Conservation (phyloP, 2,888 invertebrate genomes). For the Esperia sulphurella region DNA sequence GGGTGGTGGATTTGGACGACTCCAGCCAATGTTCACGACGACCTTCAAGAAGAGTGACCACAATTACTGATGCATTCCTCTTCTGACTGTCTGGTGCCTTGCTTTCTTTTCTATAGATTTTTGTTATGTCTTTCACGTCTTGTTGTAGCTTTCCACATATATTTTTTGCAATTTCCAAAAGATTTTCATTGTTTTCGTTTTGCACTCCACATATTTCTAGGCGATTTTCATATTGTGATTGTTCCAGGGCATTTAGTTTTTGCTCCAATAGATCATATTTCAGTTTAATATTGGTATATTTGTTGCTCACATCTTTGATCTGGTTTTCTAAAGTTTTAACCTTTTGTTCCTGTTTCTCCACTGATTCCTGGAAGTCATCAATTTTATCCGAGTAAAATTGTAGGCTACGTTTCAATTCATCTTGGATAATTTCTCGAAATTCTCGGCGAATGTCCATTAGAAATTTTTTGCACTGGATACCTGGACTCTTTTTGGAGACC, state of each 20-base stretch:
- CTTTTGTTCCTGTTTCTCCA: constrained; percentile 8
- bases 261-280: constrained; percentile 11
- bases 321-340: constrained; percentile 13
- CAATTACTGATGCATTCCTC: not conserved
- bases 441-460: constrained; percentile 1
- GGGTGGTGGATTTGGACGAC: not conserved
- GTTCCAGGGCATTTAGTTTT: constrained; percentile 10
- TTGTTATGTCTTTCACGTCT: too few species aligned
- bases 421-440: not conserved
- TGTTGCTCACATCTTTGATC: constrained; percentile 3
- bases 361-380: constrained; percentile 6
- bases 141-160: too few species aligned
- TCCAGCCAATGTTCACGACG: constrained; percentile 5
- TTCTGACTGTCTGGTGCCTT: too few species aligned
- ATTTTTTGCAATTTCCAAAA: too few species aligned
- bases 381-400: constrained; percentile 10
- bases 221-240: constrained; percentile 2
- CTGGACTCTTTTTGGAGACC: too few species aligned
- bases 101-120: too few species aligned
- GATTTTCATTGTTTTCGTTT: not conserved
- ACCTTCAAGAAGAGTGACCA: not conserved
- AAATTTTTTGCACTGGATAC: too few species aligned
- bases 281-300: constrained; percentile 10
- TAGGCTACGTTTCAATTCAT: constrained; percentile 1
- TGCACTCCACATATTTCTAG: constrained; percentile 8